Base-by-base conservation (phyloP, 2,113 vertebrate genomes). In the Cathartes aura region DNA sequence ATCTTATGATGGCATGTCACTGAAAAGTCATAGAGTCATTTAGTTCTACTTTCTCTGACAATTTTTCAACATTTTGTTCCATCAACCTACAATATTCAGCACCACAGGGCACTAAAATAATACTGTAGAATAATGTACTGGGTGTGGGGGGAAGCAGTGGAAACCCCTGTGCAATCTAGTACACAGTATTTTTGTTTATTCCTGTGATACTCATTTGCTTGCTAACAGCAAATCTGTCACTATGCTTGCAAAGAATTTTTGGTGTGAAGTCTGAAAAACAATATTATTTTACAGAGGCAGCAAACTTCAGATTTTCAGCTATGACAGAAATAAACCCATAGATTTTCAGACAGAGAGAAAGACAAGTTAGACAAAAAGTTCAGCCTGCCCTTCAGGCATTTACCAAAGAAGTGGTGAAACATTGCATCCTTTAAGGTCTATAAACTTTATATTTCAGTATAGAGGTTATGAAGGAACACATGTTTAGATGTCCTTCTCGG, bases 91-190 rank as follows among this genome's bases (percentile, higher is more conserved):
- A 76, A 30, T 55, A 92, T 52, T 83, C 45, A 81, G 32, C 74
- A 73, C 42, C 20, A 42, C 58, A 86, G 42, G 58, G 38, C 45
- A 66, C 59, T 90, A 86, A 36, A 84, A 73, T 75, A 87, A 32
- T 36, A 55, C n/a, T 50, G 63, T 18, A 76, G 27, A 82, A 68
- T 60, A 68, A 85, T 23, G 22, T 55, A 42, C 34, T 81, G 55
- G 8, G 6, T 3, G 4, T 14, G 0, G 0, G 6, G 6, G 8
- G 11, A 78, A 63, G 26, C 15, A 71, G 15, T 8, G 38, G 15
- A 48, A 67, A 78, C 76, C 13, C 1, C 3, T 42, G 1, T 64
- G 23, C 22, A 40, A 23, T 7, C 4, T 73, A n/a, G 12, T 40
- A 12, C 2, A 8, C 9, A n/a, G 6, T 71, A 21, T 27, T 67